Conservation (phyloP, 2,888 invertebrate genomes). For the Hoplodrina ambigua region DNA sequence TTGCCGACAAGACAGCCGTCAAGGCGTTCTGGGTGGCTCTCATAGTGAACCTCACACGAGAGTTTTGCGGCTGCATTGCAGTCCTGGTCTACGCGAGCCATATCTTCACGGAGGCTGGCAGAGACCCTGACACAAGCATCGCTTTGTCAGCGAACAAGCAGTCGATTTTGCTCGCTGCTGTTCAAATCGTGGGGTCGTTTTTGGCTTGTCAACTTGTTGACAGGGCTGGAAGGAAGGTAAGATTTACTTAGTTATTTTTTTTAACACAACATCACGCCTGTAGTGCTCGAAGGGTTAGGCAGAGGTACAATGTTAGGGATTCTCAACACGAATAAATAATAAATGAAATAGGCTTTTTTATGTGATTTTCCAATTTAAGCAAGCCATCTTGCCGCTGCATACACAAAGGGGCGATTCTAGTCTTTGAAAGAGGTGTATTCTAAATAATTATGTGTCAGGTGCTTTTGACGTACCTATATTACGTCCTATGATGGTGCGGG, state of each 20-base stretch:
- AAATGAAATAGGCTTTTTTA: too few species aligned
- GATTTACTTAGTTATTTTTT: conserved; percentile 4
- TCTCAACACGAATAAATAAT: too few species aligned
- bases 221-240: conserved; percentile 83
- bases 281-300: too few species aligned
- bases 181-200: conserved; percentile 85
- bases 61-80: conserved; percentile 87
- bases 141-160: conserved; percentile 84
- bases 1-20: conserved; percentile 79
- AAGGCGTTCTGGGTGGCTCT: conserved; percentile 88
- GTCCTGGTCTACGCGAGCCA: conserved; percentile 86
- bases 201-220: conserved; percentile 86
- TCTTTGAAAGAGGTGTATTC: too few species aligned
- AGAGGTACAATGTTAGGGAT: too few species aligned
- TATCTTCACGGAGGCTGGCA: conserved; percentile 82
- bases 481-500: too few species aligned
- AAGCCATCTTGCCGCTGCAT: too few species aligned
- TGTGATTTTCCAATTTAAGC: too few species aligned
- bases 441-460: too few species aligned
- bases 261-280: too few species aligned
- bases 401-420: too few species aligned
- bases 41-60: conserved; percentile 83
- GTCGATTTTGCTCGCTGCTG: conserved; percentile 83
- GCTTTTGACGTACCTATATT: too few species aligned
- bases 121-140: conserved; percentile 75